These are phyloP conservation scores for Gila orcuttii DNA, from an alignment of 2,113 vertebrate species.

Conservation along the genomic window DNA sequence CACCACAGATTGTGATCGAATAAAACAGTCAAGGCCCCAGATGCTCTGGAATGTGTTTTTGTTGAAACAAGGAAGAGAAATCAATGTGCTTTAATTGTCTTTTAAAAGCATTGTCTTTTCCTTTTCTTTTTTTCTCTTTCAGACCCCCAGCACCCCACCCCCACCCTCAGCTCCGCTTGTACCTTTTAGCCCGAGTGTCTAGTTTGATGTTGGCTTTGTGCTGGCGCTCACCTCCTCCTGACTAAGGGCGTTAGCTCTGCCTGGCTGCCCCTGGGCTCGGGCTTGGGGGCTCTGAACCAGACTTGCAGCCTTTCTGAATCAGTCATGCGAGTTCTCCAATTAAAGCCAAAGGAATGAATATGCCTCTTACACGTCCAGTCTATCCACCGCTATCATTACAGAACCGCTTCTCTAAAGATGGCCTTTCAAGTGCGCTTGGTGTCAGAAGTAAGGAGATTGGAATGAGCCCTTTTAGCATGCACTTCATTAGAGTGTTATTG, in stretches of 20 bases:
- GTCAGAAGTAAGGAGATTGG: conserved; percentile 33
- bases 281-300: conserved; percentile 33
- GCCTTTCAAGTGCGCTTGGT: conserved; percentile 43
- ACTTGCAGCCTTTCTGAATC: conserved; percentile 49
- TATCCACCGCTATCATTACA: conserved; percentile 38
- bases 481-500: conserved; percentile 47
- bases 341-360: conserved; percentile 46
- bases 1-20: background rate
- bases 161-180: background rate
- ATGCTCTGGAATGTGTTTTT: conserved; percentile 26
- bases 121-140: background rate
- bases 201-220: conserved; percentile 53
- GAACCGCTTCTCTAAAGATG: conserved; percentile 37
- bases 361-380: conserved; percentile 38
- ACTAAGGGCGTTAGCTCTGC: conserved; percentile 51
- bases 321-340: conserved; percentile 53
- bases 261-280: conserved; percentile 43
- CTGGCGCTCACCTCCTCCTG: conserved; percentile 52
- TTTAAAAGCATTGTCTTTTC: conserved; percentile 32
- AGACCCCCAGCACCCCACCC: background rate
- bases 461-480: conserved; percentile 37
- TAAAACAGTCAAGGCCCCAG: background rate
- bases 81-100: conserved; percentile 39
- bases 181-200: conserved; percentile 43
- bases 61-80: conserved; percentile 29